Evolutionary conservation across 2,797 vertebrate species (phyloP).

Genomic region (Sphaeramia orbicularis): DNA sequence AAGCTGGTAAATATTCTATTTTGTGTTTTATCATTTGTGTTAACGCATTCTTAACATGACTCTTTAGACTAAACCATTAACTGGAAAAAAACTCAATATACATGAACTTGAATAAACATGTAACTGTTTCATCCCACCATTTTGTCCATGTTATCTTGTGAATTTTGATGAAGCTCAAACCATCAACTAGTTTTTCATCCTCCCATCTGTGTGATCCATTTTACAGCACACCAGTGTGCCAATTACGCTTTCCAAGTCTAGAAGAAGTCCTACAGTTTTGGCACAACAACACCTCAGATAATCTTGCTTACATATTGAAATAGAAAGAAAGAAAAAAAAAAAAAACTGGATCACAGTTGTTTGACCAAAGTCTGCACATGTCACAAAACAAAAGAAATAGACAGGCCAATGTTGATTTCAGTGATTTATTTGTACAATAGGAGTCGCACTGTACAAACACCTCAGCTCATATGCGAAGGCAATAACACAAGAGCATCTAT

Average conservation of each 20-base stretch:
- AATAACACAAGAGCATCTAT: constrained; percentile 67
- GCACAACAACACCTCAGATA: constrained; percentile 21
- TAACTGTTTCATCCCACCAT: neutral
- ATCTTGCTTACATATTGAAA: constrained; percentile 23
- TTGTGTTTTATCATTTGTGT: neutral
- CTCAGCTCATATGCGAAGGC: constrained; percentile 74
- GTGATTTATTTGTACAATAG: constrained; percentile 88
- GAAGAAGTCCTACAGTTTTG: constrained; percentile 28
- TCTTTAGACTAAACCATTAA: no score
- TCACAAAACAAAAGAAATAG: constrained; percentile 26
- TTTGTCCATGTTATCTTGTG: neutral
- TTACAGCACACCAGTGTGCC: constrained; percentile 29
- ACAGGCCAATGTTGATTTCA: constrained; percentile 72
- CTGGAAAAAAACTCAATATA: neutral
- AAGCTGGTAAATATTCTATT: neutral
- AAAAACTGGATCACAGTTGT: neutral
- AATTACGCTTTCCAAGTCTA: constrained; percentile 41
- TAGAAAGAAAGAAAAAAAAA: neutral
- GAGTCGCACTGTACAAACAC: constrained; percentile 79
- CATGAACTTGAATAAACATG: neutral
- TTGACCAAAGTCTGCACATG: constrained; percentile 8
- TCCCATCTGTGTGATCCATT: constrained; percentile 64
- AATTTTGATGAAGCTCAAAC: neutral
- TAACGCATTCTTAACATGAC: no score
- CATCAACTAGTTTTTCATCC: constrained; percentile 15